Evolutionary conservation across 2,888 invertebrate genomes (phyloP), one percentile per base, ranked within the genome.

Genomic region (Gari tellinella): DNA sequence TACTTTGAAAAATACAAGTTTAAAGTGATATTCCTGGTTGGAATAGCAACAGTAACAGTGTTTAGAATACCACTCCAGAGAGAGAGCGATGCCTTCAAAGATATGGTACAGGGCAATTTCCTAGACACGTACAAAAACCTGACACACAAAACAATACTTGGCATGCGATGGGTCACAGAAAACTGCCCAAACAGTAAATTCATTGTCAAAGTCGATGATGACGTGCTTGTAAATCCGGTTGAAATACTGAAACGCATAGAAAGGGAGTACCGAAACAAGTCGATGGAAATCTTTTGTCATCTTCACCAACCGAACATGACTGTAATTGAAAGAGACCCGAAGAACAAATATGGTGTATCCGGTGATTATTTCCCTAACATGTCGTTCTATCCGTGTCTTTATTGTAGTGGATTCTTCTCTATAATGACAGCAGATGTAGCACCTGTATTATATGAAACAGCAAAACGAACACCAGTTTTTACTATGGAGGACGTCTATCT

Each of bases 401-500:
- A 91, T 67, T 91, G 91, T 61, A 89, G 90, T 66, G 91, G 90
- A 0, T 86, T 88, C 52, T 80, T 86, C 17, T 89, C 85, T 19
- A 52, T 90, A 21, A 73, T 90, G 21, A 81, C 89, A 0, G 61
- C 79, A 14, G 86, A 89, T 26, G 69, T 90, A 1, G 80, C 90
- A 5, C 74, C 80, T 21, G 82, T 86, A 23, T 58, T 91, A 79
- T 89, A 87, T 62, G 62, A 77, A 25, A 86, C 88, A 0, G 82
- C 91, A 0, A 75, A 69, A 45, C 51, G 78, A 5, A 90, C 90
- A 10, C 90, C 89, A 2, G 90, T 90, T 76, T 91, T 91, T 84
- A 90, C 90, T 90, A 85, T 91, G n/a, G 91, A 91, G 48, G 91
- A 91, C 67, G 90, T 91, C 12, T 91, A 90, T 61, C 67, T 90